Evolutionary conservation across 2,113 vertebrate species (phyloP), one percentile per base, ranked within the genome.

Genomic region (Calyptommatus sinebrachiatus): DNA sequence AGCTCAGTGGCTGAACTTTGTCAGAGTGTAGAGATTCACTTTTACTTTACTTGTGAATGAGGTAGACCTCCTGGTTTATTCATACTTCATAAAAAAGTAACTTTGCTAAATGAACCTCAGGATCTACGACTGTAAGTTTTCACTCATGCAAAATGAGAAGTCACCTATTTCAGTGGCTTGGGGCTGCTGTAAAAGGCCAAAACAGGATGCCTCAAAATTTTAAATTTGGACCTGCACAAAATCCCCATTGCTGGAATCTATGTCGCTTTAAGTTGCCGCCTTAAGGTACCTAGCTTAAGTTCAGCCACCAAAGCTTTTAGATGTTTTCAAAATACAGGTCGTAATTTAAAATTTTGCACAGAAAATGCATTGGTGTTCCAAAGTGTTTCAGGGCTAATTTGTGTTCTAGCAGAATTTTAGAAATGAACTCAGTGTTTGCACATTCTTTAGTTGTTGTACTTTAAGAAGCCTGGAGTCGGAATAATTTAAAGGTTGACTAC

Each of bases 1-100:
- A 95, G 96, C 96, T 97, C 96, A 96, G 94, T 94, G 95, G 95
- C 96, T 97, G 96, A 97, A 98, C 97, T 97, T 97, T 96, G 96
- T 95, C 93, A 94, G 96, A 94, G 93, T 94, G 95, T 94, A 96
- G 95, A 96, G 95, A 96, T 95, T 94, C 95, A 96, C 95, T 97
- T 97, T 96, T 94, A 95, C 92, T 96, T 96, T 96, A 95, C 95
- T 93, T 92, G 89, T 95, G 93, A 96, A 95, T 90, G 94, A 96
- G 94, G 90, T 81, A 89, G 92, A 91, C 89, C 94, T 93, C 93
- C 92, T 93, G 92, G 92, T 89, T 93, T 91, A 92, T 93, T 94
- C 92, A 91, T 86, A 91, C 84, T 90, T 91, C 90, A 93, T 89
- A 90, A 92, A 78, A 57, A 91, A 89, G 91, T 91, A 86, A 91